A percentile compares a stretch with the other conserved stretches of the same genome.
phyloP scores from a whole-genome alignment of 2,797 vertebrate genomes.

The Chiroxiphia lanceolata region DNA sequence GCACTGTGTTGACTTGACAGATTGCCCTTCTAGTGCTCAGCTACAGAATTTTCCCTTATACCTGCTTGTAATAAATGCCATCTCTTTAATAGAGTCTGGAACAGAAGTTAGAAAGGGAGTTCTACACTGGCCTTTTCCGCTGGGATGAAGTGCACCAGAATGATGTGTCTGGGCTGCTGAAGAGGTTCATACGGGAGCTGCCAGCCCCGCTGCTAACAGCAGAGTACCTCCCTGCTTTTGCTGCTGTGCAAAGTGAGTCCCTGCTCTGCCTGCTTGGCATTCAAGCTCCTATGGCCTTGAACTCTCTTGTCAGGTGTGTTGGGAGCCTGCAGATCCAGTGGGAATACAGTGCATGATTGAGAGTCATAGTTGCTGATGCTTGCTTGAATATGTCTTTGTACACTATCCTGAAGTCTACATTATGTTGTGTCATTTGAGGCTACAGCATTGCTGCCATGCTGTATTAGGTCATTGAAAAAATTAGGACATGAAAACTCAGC shows the following conservation, averaged over 20 bases:
- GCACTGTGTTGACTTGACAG: neutral
- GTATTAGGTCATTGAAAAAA: neutral
- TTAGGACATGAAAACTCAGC: neutral
- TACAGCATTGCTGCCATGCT: neutral
- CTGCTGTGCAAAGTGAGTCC: slow-evolving; percentile 75
- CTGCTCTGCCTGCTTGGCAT: neutral
- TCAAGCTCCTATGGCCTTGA: neutral
- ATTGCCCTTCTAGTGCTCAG: neutral
- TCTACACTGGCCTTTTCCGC: slow-evolving; percentile 81
- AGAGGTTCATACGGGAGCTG: slow-evolving; percentile 91
- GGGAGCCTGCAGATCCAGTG: rapidly evolving
- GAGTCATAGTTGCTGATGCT: rapidly evolving
- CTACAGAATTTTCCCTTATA: neutral
- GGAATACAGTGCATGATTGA: rapidly evolving
- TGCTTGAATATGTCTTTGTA: rapidly evolving
- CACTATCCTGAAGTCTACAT: neutral
- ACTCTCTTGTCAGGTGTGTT: neutral
- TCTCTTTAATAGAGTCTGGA: slow-evolving; percentile 77
- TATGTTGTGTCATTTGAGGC: neutral
- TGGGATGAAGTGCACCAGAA: slow-evolving; percentile 92
- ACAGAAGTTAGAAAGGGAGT: slow-evolving; percentile 84
- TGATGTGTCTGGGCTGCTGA: slow-evolving; percentile 87
- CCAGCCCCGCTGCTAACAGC: slow-evolving; percentile 86
- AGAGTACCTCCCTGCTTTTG: slow-evolving; percentile 90
- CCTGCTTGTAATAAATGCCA: neutral